Base-by-base conservation (phyloP, 2,797 vertebrate genomes). In the Botia almorhae region DNA sequence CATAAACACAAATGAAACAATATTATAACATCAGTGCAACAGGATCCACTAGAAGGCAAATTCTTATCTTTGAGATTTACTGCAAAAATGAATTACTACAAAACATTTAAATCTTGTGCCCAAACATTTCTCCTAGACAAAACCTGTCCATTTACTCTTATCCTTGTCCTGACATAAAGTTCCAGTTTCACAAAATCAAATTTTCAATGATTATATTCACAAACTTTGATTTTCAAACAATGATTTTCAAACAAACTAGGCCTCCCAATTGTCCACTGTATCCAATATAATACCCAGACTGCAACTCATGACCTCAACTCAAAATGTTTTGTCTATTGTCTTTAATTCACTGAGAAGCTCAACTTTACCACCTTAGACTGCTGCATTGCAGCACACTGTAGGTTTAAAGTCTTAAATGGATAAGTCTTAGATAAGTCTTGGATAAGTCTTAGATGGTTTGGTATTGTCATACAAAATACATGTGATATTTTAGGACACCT, bases 181-280 rank as follows among this genome's bases (percentile, higher is more conserved):
- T 0, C 8, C 7, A 56, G 5, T 53, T 53, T 53, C 16, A 17
- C 51, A 53, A 53, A 53, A 53, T 53, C 17, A 53, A 53, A 53
- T 51, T 51, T 51, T 26, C 23, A 26, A 26, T 26, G 23, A 26
- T 26, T 26, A 26, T 26, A 26, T 26, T 26, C 23, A 26, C 1
- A 26, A 26, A 26, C 23, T 26, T n/a, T n/a, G n/a, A n/a, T n/a
- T n/a, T n/a, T n/a, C n/a, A n/a, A n/a, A n/a, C n/a, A n/a, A n/a
- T n/a, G n/a, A n/a, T n/a, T n/a, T n/a, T n/a, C n/a, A 16, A 17
- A 1, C 16, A n/a, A n/a, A 0, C 6, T 14, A 7, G 1, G 4
- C 50, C 6, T 53, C 26, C 5, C 14, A 11, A 29, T 29, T 33
- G 17, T 55, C 17, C 13, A 19, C 17, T 36, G 5, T 7, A 55